Evolutionary conservation across 2,797 vertebrate species (phyloP), one percentile per base, ranked within the genome.

Genomic region (Fistularia tabacaria): DNA sequence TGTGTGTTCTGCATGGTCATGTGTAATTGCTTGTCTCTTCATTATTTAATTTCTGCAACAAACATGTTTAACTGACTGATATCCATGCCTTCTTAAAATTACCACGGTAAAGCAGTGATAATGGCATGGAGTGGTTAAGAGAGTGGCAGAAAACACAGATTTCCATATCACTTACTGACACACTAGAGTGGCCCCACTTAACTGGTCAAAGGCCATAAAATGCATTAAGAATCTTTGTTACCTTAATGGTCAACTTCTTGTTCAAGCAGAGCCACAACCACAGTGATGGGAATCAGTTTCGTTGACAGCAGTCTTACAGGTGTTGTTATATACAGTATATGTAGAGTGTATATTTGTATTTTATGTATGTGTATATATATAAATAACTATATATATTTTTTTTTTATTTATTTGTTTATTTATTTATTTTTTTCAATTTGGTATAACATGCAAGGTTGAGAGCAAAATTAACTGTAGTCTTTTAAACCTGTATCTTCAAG

Each of bases 211-310:
- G 63, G 62, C 79, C 81, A 73, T 74, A 68, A 25, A 88, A 85
- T 83, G 85, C 87, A 89, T 89, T 86, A 88, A 84, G 68, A 72
- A 60, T 65, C 58, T 66, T 82, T 71, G 75, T 59, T 87, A 81
- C 84, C 85, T 88, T 87, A 85, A 79, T 52, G 43, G 49, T 36
- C 37, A 57, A 76, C 64, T 46, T 73, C 73, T 82, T 69, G 53
- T 69, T 51, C 60, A 79, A 77, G 80, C 69, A 70, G 72, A 86
- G 85, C 87, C 85, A 77, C 79, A 88, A 58, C 71, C 81, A 70
- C 70, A 81, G 74, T 77, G 62, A 73, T 9, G 14, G 49, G 56
- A 62, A 40, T 65, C 55, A 36, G 47, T 14, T 63, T 69, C 9
- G 56, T 14, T 71, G 66, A 45, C 48, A 51, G 61, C 69, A 70